A percentile compares a stretch with the other conserved stretches of the same genome.
phyloP scores from a whole-genome alignment of 2,113 vertebrate genomes.

The Ahaetulla prasina region DNA sequence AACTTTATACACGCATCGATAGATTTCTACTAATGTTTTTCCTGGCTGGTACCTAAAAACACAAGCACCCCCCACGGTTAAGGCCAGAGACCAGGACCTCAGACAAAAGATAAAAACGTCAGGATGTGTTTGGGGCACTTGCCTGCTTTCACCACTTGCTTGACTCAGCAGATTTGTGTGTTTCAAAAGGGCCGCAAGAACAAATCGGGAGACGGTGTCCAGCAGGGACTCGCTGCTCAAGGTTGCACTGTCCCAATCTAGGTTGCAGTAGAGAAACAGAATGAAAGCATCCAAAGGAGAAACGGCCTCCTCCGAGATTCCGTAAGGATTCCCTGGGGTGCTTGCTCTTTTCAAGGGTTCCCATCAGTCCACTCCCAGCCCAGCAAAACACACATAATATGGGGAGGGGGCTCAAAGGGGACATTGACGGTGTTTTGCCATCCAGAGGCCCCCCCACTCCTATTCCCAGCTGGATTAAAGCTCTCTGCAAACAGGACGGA shows the following conservation, averaged over 20 bases:
- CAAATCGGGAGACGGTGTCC: conserved; percentile 93
- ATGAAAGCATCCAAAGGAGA: conserved; percentile 32
- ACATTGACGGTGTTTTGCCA: neutral
- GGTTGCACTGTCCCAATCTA: conserved; percentile 96
- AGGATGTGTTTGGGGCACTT: conserved; percentile 56
- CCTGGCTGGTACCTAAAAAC: conserved; percentile 88
- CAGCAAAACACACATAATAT: neutral
- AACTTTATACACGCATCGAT: conserved; percentile 93
- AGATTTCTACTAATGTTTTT: conserved; percentile 88
- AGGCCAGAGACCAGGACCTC: conserved; percentile 22
- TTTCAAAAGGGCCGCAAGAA: conserved; percentile 91
- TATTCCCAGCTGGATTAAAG: neutral
- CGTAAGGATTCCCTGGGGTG: neutral
- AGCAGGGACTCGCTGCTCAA: conserved; percentile 89
- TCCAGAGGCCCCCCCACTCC: neutral
- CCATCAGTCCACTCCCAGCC: neutral
- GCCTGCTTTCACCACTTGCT: conserved; percentile 91
- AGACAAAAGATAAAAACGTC: neutral
- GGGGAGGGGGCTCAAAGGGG: neutral
- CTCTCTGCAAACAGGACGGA: neutral
- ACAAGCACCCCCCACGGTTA: conserved; percentile 18
- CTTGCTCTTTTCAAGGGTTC: neutral
- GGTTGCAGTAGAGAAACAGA: conserved; percentile 39
- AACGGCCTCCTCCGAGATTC: neutral
- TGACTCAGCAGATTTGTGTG: conserved; percentile 87